Evolutionary conservation across 2,888 invertebrate species (phyloP), one percentile per base, ranked within the genome.

Genomic region (Perizoma affinitatum): DNA sequence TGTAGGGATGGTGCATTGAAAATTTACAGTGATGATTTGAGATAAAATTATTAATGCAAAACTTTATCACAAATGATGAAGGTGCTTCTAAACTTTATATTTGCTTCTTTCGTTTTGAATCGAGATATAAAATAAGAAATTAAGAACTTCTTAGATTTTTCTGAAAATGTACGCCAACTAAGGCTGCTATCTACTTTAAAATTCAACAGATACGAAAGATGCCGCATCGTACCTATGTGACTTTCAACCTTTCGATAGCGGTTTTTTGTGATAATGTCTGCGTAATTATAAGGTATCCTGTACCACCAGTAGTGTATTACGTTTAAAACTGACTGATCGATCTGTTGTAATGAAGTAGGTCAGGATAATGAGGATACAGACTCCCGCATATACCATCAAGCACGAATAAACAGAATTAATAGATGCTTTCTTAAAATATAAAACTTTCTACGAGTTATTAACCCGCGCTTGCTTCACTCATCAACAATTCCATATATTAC

Each of bases 401-500:
- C 11, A 51, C 50, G 35, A 47, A 53, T 58, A 57, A 55, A 47
- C 10, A 41, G 36, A 41, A 44, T 11, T 45, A 49, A 48, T 22
- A 58, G 22, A 38, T 49, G 41, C 47, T 51, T 59, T 54, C 35
- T 50, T 44, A 65, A 59, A 46, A 53, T 60, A 59, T 60, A 59
- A 46, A 58, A 50, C 54, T 65, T 66, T 53, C 65, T 11, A 56
- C 50, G 61, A 56, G 42, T 51, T 63, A 59, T 68, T 58, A 61
- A 61, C 45, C 54, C 43, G 49, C 61, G 65, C 57, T 63, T 49
- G 62, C 54, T 65, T 61, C 54, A 48, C 66, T 59, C 62, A 68
- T 59, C 65, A 73, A 75, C 66, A 70, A 69, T 67, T 72, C 72
- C 74, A 75, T 80, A 74, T 79, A 79, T 78, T 76, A 77, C 75